phyloP scores from a whole-genome alignment of 2,797 vertebrate genomes.

The Sebastes miniatus region DNA sequence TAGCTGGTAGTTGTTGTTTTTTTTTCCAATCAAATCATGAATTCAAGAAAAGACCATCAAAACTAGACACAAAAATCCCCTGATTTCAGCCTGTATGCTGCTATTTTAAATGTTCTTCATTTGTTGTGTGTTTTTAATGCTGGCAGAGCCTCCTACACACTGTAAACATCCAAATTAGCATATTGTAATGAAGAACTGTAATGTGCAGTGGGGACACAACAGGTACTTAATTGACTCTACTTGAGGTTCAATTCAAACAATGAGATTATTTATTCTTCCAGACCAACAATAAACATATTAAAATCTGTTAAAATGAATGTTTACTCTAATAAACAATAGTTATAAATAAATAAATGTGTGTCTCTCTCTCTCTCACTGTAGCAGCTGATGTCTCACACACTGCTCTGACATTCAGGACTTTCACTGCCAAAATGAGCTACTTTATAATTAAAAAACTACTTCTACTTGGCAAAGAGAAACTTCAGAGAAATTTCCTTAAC shows the following conservation, averaged over 20 bases:
- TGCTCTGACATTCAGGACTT: background rate
- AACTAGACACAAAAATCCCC: background rate
- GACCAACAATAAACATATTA: background rate
- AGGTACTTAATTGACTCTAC: too few species aligned
- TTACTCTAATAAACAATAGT: background rate
- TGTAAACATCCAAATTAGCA: background rate
- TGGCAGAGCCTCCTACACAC: background rate
- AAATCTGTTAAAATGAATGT: background rate
- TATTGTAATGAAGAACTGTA: too few species aligned
- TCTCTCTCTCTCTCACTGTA: background rate
- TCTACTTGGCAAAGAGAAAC: background rate
- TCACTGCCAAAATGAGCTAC: background rate
- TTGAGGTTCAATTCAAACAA: too few species aligned
- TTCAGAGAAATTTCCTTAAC: background rate
- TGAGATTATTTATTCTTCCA: background rate
- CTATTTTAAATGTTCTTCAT: background rate
- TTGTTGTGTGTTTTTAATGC: background rate
- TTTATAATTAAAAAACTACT: constrained; percentile 8
- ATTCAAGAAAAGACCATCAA: too few species aligned
- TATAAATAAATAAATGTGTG: background rate
- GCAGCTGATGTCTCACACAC: background rate
- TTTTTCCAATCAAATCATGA: too few species aligned
- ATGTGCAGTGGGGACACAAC: background rate
- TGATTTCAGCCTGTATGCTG: background rate
- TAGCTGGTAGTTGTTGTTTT: too few species aligned